Conservation (phyloP, 2,888 invertebrate species). For the Julus scanicus region DNA sequence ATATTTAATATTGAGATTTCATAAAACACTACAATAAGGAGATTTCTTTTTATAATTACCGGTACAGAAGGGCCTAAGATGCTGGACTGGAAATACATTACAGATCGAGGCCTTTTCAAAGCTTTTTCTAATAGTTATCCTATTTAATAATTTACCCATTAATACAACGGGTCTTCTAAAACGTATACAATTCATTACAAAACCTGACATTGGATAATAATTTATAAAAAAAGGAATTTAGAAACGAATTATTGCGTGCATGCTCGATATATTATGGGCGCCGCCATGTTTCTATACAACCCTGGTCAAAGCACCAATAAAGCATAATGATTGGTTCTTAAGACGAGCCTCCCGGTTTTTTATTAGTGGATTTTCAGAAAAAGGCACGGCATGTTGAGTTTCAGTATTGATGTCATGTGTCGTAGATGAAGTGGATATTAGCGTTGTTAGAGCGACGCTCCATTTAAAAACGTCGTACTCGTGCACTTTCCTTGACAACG, state of each 20-base stretch:
- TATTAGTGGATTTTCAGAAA: too few species aligned
- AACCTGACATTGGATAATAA: not conserved
- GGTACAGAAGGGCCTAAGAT: not conserved
- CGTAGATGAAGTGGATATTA: not conserved
- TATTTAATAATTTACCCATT: not conserved
- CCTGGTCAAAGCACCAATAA: not conserved
- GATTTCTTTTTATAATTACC: not conserved
- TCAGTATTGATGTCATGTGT: not conserved
- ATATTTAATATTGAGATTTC: not conserved
- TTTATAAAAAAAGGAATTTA: not conserved
- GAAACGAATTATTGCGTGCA: not conserved
- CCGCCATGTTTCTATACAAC: not conserved
- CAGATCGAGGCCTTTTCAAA: not conserved
- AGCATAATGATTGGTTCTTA: not conserved
- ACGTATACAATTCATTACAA: constrained; percentile 31
- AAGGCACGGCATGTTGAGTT: not conserved
- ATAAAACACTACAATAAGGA: not conserved
- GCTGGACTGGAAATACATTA: not conserved
- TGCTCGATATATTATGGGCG: not conserved
- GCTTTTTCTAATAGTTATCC: not conserved
- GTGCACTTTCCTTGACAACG: not conserved
- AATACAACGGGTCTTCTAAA: not conserved
- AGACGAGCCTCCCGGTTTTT: not conserved
- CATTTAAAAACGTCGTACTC: not conserved
- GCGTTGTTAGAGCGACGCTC: not conserved